Evolutionary conservation across 2,888 invertebrate genomes (phyloP), one percentile per base, ranked within the genome.

Genomic region (Sinotaia quadrata): DNA sequence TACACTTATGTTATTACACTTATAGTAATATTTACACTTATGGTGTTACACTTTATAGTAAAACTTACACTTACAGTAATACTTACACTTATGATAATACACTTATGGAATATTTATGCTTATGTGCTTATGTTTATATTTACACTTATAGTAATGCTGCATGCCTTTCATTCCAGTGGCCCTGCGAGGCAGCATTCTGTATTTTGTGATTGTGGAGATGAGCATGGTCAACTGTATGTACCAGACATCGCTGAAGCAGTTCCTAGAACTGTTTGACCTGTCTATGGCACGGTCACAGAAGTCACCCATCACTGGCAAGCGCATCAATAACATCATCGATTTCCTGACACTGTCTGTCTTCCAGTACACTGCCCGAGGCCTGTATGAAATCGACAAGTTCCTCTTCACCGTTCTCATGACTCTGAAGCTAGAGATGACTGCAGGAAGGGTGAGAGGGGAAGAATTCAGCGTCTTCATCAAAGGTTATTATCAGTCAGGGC

Each of bases 181-280:
- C 2, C 94, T 95, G 0, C 91, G 97, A 77, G 97, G 97, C 21
- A 96, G 96, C 0, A 96, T 97, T 68, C 89, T 98, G 1, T 98
- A 98, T 85, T 98, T 98, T 87, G 90, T 98, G 49, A 97, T 98
- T 72, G 97, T 97, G 0, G 97, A 98, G 90, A 97, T 98, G 97
- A 95, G 95, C 83, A 94, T 95, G 85, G 97, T 98, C 0, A 97
- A 97, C 85, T 92, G 93, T 10, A 98, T 98, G 97, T 98, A 98
- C 85, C 98, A 98, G 88, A 97, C 97, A 80, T 96, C 97, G 0
- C 89, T 98, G 60, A 95, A 95, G 84, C 97, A 98, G 87, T 98
- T 98, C 89, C 89, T 98, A 52, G 94, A 92, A 15, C 93, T 97
- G 74, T 98, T 98, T 85, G 97, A 98, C 86, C 93, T 93, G 82